A percentile compares a stretch with the other conserved stretches of the same genome.
Evolutionary conservation across 2,113 vertebrate genomes (phyloP).

Genomic region (Brachypteracias leptosomus): DNA sequence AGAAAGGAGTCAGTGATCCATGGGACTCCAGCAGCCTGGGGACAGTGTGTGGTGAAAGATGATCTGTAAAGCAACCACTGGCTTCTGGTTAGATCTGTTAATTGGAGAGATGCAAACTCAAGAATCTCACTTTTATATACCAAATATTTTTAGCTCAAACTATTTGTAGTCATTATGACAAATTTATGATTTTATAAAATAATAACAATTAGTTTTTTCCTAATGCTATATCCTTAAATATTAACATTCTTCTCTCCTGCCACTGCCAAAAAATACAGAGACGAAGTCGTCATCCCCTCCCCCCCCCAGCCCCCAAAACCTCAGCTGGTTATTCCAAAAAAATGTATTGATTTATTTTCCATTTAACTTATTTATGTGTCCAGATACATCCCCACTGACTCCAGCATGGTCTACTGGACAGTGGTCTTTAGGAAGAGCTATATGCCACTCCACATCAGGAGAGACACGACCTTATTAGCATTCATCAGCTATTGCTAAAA

Average conservation of each 20-base stretch:
- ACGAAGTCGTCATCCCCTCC: no score
- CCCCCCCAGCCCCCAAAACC: no score
- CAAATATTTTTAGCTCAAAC: background rate
- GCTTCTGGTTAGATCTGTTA: background rate
- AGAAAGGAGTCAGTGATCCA: background rate
- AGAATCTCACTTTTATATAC: background rate
- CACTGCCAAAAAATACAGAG: background rate
- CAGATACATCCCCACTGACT: background rate
- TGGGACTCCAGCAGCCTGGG: background rate
- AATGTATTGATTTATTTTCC: background rate
- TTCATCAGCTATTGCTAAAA: background rate
- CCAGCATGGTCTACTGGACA: background rate
- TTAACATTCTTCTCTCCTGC: background rate
- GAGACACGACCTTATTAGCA: background rate
- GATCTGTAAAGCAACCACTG: background rate
- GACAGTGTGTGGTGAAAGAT: background rate
- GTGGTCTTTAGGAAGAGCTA: background rate
- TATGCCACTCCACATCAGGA: background rate
- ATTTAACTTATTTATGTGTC: background rate
- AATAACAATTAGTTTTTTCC: background rate
- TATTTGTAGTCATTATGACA: background rate
- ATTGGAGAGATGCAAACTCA: background rate
- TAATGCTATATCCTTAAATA: background rate
- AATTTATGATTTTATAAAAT: background rate
- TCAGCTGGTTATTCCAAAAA: background rate